Percentiles rank a stretch among this genome's conserved stretches.
phyloP scores from a whole-genome alignment of 2,113 vertebrate species.

The Hippocampus comes region DNA sequence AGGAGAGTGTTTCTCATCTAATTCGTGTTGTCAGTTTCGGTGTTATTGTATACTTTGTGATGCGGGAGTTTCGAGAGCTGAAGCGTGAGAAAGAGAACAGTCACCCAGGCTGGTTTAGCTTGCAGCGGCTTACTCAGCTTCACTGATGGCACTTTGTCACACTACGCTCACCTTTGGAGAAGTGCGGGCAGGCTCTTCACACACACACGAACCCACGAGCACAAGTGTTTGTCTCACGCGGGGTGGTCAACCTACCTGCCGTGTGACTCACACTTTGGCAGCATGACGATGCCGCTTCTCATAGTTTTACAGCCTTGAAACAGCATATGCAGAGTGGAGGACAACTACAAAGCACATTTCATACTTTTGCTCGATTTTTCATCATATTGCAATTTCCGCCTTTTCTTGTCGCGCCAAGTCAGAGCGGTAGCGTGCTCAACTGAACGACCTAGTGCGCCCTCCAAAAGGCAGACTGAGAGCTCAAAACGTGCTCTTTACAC shows the following conservation, averaged over 20 bases:
- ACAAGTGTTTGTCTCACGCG: slow-evolving; percentile 6
- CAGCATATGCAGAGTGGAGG: not conserved
- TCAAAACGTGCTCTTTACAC: slow-evolving; percentile 36
- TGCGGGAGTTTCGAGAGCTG: not conserved
- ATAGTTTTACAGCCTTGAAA: not conserved
- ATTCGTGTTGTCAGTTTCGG: not conserved
- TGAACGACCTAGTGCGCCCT: slow-evolving; percentile 53
- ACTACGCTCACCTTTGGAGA: slow-evolving; percentile 6
- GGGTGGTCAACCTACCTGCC: slow-evolving; percentile 4
- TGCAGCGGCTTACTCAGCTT: slow-evolving; percentile 10
- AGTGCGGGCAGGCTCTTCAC: not conserved
- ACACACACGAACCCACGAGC: not conserved
- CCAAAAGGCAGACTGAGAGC: slow-evolving; percentile 47
- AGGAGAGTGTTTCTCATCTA: slow-evolving; percentile 2
- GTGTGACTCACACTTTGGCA: slow-evolving; percentile 6
- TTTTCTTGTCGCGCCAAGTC: slow-evolving; percentile 66
- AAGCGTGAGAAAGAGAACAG: slow-evolving; percentile 10
- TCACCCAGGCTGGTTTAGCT: slow-evolving; percentile 10
- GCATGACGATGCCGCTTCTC: not conserved
- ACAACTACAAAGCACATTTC: not conserved
- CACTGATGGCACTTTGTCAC: slow-evolving; percentile 9
- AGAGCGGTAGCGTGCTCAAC: slow-evolving; percentile 63
- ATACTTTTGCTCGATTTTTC: slow-evolving; percentile 10
- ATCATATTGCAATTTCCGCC: slow-evolving; percentile 59
- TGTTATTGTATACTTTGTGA: not conserved